These are phyloP conservation scores for Junonia oenone DNA, from an alignment of 2,888 invertebrate genomes.

Conservation along the genomic window DNA sequence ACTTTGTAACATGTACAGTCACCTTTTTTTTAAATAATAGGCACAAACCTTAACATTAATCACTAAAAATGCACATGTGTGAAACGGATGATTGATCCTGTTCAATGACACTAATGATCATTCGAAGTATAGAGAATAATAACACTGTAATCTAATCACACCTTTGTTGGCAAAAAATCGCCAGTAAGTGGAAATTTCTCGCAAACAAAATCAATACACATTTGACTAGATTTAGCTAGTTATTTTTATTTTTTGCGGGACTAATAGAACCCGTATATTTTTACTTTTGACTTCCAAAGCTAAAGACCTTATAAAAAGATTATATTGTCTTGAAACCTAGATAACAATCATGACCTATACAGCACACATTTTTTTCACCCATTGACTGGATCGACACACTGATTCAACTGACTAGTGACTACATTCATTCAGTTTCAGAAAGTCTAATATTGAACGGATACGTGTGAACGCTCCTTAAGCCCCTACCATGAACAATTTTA, in stretches of 20 bases:
- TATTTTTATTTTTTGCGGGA: conserved; percentile 27
- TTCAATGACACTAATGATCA: conserved; percentile 56
- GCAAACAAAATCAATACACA: conserved; percentile 54
- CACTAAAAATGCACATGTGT: conserved; percentile 48
- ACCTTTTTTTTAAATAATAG: conserved; percentile 31
- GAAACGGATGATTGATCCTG: conserved; percentile 59
- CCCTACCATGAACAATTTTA: not conserved
- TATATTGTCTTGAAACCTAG: conserved; percentile 1
- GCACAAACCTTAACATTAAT: conserved; percentile 32
- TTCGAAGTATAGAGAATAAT: conserved; percentile 45
- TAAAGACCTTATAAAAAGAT: conserved; percentile 16
- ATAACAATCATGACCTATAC: conserved; percentile 29
- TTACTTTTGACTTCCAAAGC: conserved; percentile 46
- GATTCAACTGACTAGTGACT: conserved; percentile 8
- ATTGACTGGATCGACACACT: conserved; percentile 25
- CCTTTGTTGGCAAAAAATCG: conserved; percentile 39
- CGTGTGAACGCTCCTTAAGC: conserved; percentile 16
- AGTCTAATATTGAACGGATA: conserved; percentile 6
- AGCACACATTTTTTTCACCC: conserved; percentile 52
- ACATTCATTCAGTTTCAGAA: conserved; percentile 10
- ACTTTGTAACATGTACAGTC: conserved; percentile 30
- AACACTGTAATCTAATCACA: conserved; percentile 42
- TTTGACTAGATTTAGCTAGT: conserved; percentile 36
- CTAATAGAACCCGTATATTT: conserved; percentile 2
- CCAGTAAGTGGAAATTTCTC: conserved; percentile 43